Evolutionary conservation across 2,888 invertebrate genomes (phyloP).

Genomic region (Morinoia aosen): DNA sequence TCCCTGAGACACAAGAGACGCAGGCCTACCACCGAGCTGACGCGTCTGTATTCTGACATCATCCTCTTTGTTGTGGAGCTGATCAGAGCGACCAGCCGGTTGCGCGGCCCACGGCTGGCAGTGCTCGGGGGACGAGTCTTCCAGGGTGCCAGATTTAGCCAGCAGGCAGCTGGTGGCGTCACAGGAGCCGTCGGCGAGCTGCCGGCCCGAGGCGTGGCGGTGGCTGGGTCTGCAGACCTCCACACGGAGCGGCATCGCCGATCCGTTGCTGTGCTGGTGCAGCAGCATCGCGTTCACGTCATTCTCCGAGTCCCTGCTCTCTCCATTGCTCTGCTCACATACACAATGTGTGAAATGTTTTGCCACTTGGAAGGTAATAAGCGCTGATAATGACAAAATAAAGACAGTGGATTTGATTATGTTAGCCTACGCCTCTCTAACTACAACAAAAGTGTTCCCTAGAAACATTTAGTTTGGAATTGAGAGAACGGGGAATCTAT

Average conservation of each 20-base stretch:
- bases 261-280: conserved; percentile 44
- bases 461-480: no score
- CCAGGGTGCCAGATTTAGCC: not conserved
- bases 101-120: not conserved
- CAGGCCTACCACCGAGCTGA: not conserved
- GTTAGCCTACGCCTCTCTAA: no score
- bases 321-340: not conserved
- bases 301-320: not conserved
- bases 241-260: conserved; percentile 29
- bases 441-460: no score
- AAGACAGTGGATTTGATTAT: not conserved
- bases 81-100: not conserved
- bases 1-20: not conserved
- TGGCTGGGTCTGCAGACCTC: not conserved
- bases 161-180: conserved; percentile 19
- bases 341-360: not conserved
- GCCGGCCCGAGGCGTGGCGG: not conserved
- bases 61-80: conserved; percentile 24
- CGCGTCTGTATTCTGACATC: conserved; percentile 28
- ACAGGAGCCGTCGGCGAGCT: not conserved
- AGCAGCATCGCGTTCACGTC: conserved; percentile 20
- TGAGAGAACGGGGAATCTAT: no score
- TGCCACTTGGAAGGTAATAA: not conserved
- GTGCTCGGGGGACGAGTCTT: not conserved
- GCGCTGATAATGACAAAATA: not conserved